These are phyloP conservation scores for Scolopax mira DNA, from an alignment of 2,113 vertebrate genomes.

Conservation along the genomic window DNA sequence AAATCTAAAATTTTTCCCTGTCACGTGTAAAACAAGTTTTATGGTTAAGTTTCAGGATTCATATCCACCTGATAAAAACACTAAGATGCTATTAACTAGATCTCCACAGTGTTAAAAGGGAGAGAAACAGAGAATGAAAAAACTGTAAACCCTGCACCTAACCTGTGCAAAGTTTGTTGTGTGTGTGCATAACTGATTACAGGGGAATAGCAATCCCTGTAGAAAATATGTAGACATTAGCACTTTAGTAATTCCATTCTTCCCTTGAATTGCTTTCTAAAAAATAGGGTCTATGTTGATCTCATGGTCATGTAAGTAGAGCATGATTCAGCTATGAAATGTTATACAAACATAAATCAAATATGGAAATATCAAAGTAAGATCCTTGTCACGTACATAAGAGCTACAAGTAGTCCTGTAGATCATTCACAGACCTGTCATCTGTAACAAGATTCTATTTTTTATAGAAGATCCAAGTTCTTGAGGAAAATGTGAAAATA, in stretches of 20 bases:
- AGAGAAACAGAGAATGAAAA: background rate
- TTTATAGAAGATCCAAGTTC: background rate
- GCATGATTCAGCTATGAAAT: background rate
- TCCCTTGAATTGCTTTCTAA: background rate
- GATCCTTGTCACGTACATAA: background rate
- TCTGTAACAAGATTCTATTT: background rate
- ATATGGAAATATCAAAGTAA: background rate
- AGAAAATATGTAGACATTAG: background rate
- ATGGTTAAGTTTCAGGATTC: background rate
- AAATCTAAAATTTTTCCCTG: background rate
- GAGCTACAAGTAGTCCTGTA: background rate
- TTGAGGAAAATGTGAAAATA: background rate
- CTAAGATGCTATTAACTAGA: background rate
- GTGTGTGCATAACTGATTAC: background rate
- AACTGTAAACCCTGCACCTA: background rate
- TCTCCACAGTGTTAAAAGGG: background rate
- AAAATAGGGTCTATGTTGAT: background rate
- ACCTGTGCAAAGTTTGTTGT: background rate
- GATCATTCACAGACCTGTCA: background rate
- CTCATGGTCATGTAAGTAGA: background rate
- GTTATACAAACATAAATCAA: background rate
- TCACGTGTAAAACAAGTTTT: background rate
- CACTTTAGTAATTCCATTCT: background rate
- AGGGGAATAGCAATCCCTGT: background rate
- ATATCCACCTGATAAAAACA: background rate